phyloP scores from a whole-genome alignment of 2,888 invertebrate species.

The Sesia bembeciformis region DNA sequence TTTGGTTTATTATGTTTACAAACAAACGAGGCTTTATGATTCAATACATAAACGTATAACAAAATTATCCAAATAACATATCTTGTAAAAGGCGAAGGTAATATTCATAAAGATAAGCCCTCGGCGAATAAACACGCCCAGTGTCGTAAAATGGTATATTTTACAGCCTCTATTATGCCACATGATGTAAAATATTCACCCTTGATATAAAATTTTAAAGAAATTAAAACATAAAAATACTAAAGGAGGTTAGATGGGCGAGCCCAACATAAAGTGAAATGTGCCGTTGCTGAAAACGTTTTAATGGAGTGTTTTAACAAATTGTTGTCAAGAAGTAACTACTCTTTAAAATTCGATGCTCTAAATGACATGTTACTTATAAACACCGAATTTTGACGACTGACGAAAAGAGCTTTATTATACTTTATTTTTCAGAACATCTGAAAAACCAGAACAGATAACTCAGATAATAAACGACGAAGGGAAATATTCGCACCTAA shows the following conservation, averaged over 20 bases:
- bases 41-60: background rate
- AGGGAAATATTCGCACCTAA: too few species aligned
- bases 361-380: too few species aligned
- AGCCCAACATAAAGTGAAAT: background rate
- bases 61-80: background rate
- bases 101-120: conserved; percentile 27
- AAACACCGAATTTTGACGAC: too few species aligned
- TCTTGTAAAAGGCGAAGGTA: conserved; percentile 7
- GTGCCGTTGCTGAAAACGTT: background rate
- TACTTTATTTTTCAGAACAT: too few species aligned
- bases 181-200: conserved; percentile 37
- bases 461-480: too few species aligned
- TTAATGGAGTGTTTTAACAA: background rate
- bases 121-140: conserved; percentile 4
- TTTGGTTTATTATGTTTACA: background rate
- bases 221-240: conserved; percentile 9
- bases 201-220: conserved; percentile 17
- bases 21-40: background rate
- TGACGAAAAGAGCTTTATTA: too few species aligned
- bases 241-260: conserved; percentile 2
- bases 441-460: too few species aligned
- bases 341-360: too few species aligned
- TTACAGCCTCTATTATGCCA: conserved; percentile 30
- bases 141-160: conserved; percentile 18
- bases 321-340: too few species aligned